Evolutionary conservation across 2,113 vertebrate species (phyloP).

Genomic region (Cnemophilus loriae): DNA sequence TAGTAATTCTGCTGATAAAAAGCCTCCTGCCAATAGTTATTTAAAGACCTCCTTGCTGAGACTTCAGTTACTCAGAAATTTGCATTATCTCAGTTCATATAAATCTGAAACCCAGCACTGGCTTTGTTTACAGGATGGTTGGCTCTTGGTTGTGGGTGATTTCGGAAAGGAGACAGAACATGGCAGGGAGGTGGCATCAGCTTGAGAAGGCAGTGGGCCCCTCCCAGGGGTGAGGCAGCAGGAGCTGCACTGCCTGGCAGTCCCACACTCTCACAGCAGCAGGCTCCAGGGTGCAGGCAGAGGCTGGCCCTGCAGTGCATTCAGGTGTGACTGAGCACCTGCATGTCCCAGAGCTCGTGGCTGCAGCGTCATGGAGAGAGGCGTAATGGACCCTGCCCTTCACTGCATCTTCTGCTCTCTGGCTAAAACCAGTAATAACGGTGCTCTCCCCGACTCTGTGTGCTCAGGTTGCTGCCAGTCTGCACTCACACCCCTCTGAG

Average conservation of each 20-base stretch:
- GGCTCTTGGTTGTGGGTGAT: background rate
- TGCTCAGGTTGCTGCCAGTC: background rate
- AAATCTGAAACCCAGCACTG: background rate
- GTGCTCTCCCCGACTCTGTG: background rate
- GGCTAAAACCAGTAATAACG: background rate
- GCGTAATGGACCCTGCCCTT: rapidly evolving
- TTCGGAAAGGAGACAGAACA: background rate
- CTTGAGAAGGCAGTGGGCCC: background rate
- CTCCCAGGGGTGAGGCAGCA: background rate
- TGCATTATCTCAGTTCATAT: background rate
- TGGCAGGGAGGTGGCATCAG: background rate
- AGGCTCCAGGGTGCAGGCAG: background rate
- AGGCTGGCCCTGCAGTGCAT: background rate
- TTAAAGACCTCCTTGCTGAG: background rate
- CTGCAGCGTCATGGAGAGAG: background rate
- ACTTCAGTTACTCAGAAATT: background rate
- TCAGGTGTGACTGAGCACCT: background rate
- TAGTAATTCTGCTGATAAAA: background rate
- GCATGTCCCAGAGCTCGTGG: background rate
- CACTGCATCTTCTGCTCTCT: background rate
- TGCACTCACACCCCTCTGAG: background rate
- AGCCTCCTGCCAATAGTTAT: background rate
- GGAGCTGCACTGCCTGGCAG: background rate
- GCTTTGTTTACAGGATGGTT: background rate
- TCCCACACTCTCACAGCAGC: background rate